Conservation (phyloP, 2,888 invertebrate genomes). For the Volucella inflata region DNA sequence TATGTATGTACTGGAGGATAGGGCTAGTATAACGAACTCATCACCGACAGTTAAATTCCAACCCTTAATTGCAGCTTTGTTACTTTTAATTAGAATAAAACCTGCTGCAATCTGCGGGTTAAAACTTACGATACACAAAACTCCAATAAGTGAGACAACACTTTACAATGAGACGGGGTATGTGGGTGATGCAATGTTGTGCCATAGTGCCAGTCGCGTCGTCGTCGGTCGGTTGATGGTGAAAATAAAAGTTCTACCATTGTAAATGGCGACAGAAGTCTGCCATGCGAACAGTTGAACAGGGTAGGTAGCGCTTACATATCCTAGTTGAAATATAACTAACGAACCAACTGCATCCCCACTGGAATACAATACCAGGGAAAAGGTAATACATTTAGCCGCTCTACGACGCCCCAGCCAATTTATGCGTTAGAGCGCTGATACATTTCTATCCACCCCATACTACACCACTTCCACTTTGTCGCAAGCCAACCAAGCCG, state of each 20-base stretch:
- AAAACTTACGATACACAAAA: constrained; percentile 55
- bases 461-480: not conserved
- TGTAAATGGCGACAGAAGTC: constrained; percentile 69
- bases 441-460: constrained; percentile 52
- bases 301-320: constrained; percentile 47
- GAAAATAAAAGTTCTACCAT: constrained; percentile 41
- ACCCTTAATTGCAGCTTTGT: constrained; percentile 64
- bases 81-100: constrained; percentile 71
- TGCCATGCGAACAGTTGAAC: constrained; percentile 55
- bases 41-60: constrained; percentile 50
- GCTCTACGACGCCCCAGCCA: constrained; percentile 47
- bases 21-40: constrained; percentile 38
- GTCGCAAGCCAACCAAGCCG: constrained; percentile 41
- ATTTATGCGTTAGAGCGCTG: constrained; percentile 52
- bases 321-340: constrained; percentile 52
- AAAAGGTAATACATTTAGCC: constrained; percentile 35
- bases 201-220: constrained; percentile 18
- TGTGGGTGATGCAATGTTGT: constrained; percentile 26
- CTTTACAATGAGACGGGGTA: constrained; percentile 3
- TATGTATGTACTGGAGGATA: not conserved
- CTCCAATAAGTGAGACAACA: constrained; percentile 64
- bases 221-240: constrained; percentile 25
- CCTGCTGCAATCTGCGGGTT: constrained; percentile 54
- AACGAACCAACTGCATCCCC: constrained; percentile 33
- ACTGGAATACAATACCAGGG: not conserved